A percentile compares a stretch with the other conserved stretches of the same genome.
These are phyloP conservation scores for Amblyjoppa proteus DNA, from an alignment of 2,888 invertebrate species.

Conservation along the genomic window DNA sequence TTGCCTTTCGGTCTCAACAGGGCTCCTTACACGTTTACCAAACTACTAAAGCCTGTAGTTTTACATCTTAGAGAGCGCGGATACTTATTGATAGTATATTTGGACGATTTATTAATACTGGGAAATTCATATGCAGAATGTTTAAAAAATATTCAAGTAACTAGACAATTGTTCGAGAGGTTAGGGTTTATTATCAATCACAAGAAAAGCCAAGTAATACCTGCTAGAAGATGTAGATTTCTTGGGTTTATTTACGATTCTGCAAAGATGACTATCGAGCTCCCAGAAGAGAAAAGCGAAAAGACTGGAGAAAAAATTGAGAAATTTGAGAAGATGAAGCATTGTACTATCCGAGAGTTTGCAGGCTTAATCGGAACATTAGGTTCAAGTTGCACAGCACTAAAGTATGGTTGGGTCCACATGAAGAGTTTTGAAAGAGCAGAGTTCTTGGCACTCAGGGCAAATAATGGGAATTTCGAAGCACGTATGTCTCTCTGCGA, in stretches of 20 bases:
- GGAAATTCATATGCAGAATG: conserved; percentile 49
- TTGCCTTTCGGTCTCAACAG: conserved; percentile 31
- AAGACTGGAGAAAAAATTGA: conserved; percentile 13
- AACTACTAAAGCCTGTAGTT: conserved; percentile 47
- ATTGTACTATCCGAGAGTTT: conserved; percentile 59
- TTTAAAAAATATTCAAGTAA: conserved; percentile 21
- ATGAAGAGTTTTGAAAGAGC: conserved; percentile 51
- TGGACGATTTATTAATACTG: conserved; percentile 64
- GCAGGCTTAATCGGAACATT: conserved; percentile 50
- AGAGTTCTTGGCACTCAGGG: conserved; percentile 45
- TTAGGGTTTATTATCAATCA: conserved; percentile 60
- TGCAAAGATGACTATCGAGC: conserved; percentile 37
- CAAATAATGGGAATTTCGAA: conserved; percentile 42
- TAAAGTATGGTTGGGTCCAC: not conserved
- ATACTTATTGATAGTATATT: conserved; percentile 33
- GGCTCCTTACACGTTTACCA: conserved; percentile 33
- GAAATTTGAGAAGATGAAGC: conserved; percentile 18
- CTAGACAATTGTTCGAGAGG: conserved; percentile 42
- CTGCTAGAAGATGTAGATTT: conserved; percentile 36
- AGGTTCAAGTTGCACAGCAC: conserved; percentile 56
- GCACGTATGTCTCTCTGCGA: conserved; percentile 41
- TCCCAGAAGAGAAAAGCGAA: conserved; percentile 43
- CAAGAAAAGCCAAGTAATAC: conserved; percentile 53
- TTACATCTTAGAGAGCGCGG: conserved; percentile 42
- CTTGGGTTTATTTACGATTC: not conserved